Evolutionary conservation across 2,113 vertebrate genomes (phyloP), one percentile per base, ranked within the genome.

Genomic region (Apistogramma diplotaenia): DNA sequence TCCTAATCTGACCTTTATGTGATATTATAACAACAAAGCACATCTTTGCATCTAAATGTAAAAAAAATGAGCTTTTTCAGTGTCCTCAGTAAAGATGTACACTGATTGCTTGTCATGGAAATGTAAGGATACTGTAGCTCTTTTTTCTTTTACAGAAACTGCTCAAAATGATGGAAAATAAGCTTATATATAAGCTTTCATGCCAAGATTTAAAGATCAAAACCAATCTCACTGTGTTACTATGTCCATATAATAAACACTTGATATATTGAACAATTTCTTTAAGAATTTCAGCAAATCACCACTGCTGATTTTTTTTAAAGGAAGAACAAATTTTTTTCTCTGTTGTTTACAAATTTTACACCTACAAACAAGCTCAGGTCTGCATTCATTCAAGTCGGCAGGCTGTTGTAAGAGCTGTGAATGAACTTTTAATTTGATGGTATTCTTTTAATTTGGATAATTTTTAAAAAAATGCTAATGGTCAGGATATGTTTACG

Each of bases 281-380:
- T 49, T 49, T 13, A 19, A 29, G 40, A 3, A 25, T 49, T 70
- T 19, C 46, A 70, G 23, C 2, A 19, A 23, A 19, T 29, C 16
- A 29, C 40, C 27, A 3, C 37, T 67, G 62, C 27, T 4, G 40
- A 46, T 27, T 27, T 40, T 58, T 55, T 53, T 58, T 40, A 74
- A 74, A 78, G 1, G 4, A 9, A 4, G 29, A 5, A 13, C 21
- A 5, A 51, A 58, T 19, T 67, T 67, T 19, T 18, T 6, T 6
- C 62, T n/a, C 62, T 18, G 4, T 4, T 70, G 62, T 70, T 70
- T 70, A 25, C 62, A 70, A 70, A 70, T 49, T 12, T 49, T 70
- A 70, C 40, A 70, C 40, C 62, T 49, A 49, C 25, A 70, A 49
- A 70, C 9, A 43, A 49, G 16, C 25, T 70, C 27, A 67, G 46